Percentiles rank a stretch among this genome's conserved stretches.
Evolutionary conservation across 2,113 vertebrate species (phyloP).

Genomic region (Sylvicapra grimmia): DNA sequence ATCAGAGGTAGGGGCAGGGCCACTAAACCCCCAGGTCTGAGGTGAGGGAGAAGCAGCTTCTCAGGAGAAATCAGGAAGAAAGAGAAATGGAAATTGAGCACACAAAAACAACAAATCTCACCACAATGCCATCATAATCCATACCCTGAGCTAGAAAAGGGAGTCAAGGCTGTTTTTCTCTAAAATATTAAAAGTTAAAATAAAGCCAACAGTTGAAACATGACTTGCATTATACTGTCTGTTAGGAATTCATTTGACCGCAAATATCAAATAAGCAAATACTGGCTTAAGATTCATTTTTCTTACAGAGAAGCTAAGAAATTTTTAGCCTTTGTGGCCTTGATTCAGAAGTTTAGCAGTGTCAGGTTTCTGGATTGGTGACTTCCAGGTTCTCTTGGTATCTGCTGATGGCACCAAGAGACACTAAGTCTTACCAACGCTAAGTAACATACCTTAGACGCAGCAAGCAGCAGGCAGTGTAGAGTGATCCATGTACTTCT

Average conservation of each 20-base stretch:
- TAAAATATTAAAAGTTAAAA: conserved; percentile 2
- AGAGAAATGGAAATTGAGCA: neutral
- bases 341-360: neutral
- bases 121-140: neutral
- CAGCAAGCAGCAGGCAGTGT: neutral
- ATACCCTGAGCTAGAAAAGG: neutral
- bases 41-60: neutral
- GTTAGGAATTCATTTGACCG: neutral
- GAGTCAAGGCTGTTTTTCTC: neutral
- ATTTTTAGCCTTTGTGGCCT: neutral
- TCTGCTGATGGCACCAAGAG: neutral
- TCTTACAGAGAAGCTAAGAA: neutral
- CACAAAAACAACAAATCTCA: neutral
- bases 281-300: neutral
- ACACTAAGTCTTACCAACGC: neutral
- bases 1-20: neutral
- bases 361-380: neutral
- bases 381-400: neutral
- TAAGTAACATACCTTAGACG: neutral
- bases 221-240: neutral
- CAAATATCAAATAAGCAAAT: conserved; percentile 10
- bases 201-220: neutral
- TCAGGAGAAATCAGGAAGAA: neutral
- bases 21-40: neutral
- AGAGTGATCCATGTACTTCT: neutral